Percentiles rank a stretch among this genome's conserved stretches.
phyloP scores from a whole-genome alignment of 2,888 invertebrate species.

The Choreutis nemorana region DNA sequence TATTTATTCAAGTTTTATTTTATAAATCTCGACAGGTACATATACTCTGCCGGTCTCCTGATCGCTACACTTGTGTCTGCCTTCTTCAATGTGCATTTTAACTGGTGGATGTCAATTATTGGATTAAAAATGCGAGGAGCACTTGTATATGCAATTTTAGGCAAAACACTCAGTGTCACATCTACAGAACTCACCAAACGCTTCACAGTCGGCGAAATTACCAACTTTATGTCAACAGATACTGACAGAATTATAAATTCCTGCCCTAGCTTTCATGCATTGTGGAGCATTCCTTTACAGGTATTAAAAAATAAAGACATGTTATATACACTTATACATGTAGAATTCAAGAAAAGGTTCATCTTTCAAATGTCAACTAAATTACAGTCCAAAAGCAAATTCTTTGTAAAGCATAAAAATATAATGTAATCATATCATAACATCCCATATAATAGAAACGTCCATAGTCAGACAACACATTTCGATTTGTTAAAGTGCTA shows the following conservation, averaged over 20 bases:
- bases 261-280: constrained; percentile 93
- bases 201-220: constrained; percentile 82
- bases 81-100: constrained; percentile 87
- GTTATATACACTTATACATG: background rate
- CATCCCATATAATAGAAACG: background rate
- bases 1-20: too few relatives aligned
- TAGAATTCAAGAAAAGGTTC: too few relatives aligned
- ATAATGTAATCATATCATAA: too few relatives aligned
- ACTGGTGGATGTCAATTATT: constrained; percentile 84
- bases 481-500: constrained; percentile 2
- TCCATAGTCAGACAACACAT: background rate
- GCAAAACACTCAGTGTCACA: constrained; percentile 58
- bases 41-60: constrained; percentile 45
- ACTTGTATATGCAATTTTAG: constrained; percentile 77
- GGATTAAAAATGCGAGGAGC: constrained; percentile 88
- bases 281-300: constrained; percentile 97
- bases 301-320: constrained; percentile 52
- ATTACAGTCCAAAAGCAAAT: too few relatives aligned
- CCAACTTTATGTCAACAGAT: constrained; percentile 97
- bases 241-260: constrained; percentile 95
- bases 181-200: constrained; percentile 49
- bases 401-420: too few relatives aligned
- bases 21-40: constrained; percentile 32
- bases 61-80: constrained; percentile 66
- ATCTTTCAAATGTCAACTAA: too few relatives aligned